Base-by-base conservation (phyloP, 1,140 invertebrate species). In the Drosophila setifemur region DNA sequence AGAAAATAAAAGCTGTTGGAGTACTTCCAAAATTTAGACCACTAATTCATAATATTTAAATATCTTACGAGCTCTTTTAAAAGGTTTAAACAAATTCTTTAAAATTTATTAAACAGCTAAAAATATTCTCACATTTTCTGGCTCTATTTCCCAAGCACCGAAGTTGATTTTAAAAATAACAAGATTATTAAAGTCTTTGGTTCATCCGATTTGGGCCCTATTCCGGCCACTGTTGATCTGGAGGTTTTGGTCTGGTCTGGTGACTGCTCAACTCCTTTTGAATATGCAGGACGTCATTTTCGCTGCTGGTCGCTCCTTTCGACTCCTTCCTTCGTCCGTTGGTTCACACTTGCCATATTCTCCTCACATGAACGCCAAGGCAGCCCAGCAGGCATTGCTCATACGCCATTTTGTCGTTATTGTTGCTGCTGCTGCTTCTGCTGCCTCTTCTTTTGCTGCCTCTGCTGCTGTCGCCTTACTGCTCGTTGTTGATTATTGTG, bases 401-500 rank as follows among this genome's bases (percentile, higher is more conserved):
- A 85, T 85, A 85, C 71, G 75, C 54, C 68, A 66, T 31, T 61
- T 77, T 89, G 54, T 54, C 72, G 55, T 61, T 71, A 69, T 71
- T 60, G 67, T 85, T 49, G 52, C 66, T 45, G 60, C 37, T 61
- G 55, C 33, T 23, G n/a, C 9, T 47, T 26, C 26, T 39, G 47
- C 16, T 23, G 39, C 4, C 11, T 18, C 11, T 16, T 29, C 4
- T 39, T 42, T 33, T 21, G 45, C 14, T 47, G 43, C 21, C 55
- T 67, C 58, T 45, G 71, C 58, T 73, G 64, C 57, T 58, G 48
- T 48, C 26, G 64, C 26, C 42, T 26, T 47, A 47, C 31, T 42
- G 58, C 58, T 78, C 54, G 50, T 79, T 81, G 79, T 88, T 88
- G 85, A 88, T 88, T 88, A 88, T 88, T 88, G 79, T 88, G 85